Percentiles rank a stretch among this genome's conserved stretches.
Conservation (phyloP, 2,113 vertebrate species). For the Noctilio leporinus region DNA sequence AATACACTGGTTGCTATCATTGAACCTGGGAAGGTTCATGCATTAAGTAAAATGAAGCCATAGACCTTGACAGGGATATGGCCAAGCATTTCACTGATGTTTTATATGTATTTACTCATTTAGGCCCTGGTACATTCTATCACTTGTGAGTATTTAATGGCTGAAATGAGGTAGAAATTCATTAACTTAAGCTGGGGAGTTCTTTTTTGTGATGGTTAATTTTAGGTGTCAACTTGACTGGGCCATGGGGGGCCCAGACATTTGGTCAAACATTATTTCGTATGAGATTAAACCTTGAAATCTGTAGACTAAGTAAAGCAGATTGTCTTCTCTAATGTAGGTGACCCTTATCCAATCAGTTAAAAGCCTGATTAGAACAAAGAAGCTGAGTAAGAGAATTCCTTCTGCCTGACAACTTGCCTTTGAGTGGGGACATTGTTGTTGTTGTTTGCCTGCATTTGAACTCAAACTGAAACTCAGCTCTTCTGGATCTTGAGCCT, state of each 20-base stretch:
- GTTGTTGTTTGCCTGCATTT: not conserved
- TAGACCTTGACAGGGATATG: not conserved
- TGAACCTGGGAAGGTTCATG: not conserved
- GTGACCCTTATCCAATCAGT: not conserved
- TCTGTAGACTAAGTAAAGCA: not conserved
- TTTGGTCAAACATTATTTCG: not conserved
- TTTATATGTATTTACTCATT: not conserved
- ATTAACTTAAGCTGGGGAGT: not conserved
- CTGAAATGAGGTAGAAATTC: not conserved
- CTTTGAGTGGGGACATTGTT: not conserved
- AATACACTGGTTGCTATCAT: not conserved
- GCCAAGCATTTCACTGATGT: not conserved
- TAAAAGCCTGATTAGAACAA: conserved; percentile 18
- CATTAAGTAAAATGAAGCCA: not conserved
- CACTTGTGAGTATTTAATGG: not conserved
- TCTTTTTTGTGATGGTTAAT: not conserved
- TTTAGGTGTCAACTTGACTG: not conserved
- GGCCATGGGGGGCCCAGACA: not conserved
- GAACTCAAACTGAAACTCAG: not conserved
- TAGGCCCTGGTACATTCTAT: not conserved
- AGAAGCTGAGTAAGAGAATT: not conserved
- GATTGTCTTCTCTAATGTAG: not conserved
- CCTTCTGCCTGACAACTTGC: not conserved
- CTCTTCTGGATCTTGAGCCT: not conserved
- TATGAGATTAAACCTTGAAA: not conserved